Percentiles rank a stretch among this genome's conserved stretches.
Evolutionary conservation across 2,797 vertebrate species (phyloP).

Genomic region (Miichthys miiuy): DNA sequence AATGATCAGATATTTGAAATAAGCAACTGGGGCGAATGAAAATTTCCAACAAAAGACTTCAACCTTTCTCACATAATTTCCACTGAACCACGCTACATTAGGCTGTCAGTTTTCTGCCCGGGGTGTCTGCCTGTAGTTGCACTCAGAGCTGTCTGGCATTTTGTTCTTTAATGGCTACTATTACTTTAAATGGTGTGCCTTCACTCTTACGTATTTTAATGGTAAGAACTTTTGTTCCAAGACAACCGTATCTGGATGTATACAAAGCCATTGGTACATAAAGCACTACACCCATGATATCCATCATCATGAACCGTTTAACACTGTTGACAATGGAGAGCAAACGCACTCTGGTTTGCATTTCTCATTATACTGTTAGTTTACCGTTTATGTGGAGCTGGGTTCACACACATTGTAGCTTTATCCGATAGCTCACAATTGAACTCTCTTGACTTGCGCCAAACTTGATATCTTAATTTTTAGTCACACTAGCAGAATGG

Average conservation of each 20-base stretch:
- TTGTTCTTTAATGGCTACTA: constrained; percentile 25
- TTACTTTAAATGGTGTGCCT: constrained; percentile 41
- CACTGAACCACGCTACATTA: constrained; percentile 16
- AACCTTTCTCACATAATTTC: constrained; percentile 18
- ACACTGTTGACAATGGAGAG: constrained; percentile 13
- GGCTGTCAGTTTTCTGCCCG: constrained; percentile 29
- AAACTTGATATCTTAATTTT: background rate
- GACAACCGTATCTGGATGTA: constrained; percentile 21
- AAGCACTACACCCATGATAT: constrained; percentile 40
- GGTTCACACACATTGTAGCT: background rate
- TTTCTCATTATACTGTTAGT: background rate
- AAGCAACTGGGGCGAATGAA: constrained; percentile 5
- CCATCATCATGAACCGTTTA: constrained; percentile 27
- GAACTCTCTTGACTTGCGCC: background rate
- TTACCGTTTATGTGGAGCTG: background rate
- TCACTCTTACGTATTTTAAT: background rate
- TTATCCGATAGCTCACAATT: background rate
- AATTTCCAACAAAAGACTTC: constrained; percentile 28
- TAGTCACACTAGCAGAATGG: no score
- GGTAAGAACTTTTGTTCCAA: constrained; percentile 6
- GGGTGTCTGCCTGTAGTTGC: constrained; percentile 19
- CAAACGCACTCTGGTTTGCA: constrained; percentile 20
- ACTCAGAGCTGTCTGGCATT: constrained; percentile 3
- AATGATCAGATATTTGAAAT: constrained; percentile 1
- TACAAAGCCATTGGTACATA: constrained; percentile 44